phyloP scores from a whole-genome alignment of 2,888 invertebrate genomes.

The Nesidiocoris tenuis region DNA sequence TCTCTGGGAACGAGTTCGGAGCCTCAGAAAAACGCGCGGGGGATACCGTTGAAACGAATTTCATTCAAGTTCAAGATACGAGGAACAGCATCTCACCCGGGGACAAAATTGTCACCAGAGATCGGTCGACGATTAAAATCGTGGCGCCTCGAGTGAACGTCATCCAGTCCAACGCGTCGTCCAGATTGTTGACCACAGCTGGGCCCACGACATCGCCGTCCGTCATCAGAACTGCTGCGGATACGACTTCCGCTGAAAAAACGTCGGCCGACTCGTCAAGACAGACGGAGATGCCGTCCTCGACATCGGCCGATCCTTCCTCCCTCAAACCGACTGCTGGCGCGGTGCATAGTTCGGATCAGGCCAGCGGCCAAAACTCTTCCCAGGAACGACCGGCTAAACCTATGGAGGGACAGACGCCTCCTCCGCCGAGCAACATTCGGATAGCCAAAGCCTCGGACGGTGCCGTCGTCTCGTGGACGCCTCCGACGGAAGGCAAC shows the following conservation, averaged over 20 bases:
- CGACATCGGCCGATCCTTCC: neutral
- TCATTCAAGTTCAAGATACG: neutral
- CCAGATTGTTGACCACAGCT: neutral
- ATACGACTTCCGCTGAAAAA: neutral
- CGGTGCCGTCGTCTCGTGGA: constrained; percentile 96
- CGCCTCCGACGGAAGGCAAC: constrained; percentile 86
- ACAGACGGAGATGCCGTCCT: neutral
- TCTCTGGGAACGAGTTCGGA: neutral
- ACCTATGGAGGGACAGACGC: constrained; percentile 65
- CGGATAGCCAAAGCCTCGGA: constrained; percentile 93
- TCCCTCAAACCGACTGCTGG: neutral
- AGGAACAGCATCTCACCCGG: neutral
- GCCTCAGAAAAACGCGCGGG: neutral
- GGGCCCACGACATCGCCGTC: too few species aligned
- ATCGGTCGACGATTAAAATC: neutral
- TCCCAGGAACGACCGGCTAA: too few species aligned
- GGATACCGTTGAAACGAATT: neutral
- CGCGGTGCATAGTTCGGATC: neutral
- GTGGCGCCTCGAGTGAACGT: neutral
- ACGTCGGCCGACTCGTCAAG: neutral
- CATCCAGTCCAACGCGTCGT: neutral
- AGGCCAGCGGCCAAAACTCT: neutral
- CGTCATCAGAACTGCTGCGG: neutral
- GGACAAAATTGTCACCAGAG: neutral
- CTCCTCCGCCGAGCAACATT: constrained; percentile 95